A percentile compares a stretch with the other conserved stretches of the same genome.
phyloP scores from a whole-genome alignment of 2,797 vertebrate genomes.

The Tenualosa ilisha region DNA sequence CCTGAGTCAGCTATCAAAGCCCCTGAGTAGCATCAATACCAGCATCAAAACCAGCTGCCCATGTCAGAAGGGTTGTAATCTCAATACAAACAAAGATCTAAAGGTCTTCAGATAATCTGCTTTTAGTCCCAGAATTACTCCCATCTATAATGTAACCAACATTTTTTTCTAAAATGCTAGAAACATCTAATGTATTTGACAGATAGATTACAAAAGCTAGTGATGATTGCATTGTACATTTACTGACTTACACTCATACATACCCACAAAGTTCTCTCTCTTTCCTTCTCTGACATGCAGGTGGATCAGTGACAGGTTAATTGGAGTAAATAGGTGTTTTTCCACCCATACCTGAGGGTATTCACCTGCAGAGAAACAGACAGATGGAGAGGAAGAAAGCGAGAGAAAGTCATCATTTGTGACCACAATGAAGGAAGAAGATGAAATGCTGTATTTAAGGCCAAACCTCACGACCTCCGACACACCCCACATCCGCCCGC shows the following conservation, averaged over 20 bases:
- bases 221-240: neutral
- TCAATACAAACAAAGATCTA: no score
- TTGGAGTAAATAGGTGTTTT: slow-evolving; percentile 72
- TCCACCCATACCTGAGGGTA: slow-evolving; percentile 72
- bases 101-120: no score
- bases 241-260: slow-evolving; percentile 1
- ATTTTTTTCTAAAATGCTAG: no score
- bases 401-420: neutral
- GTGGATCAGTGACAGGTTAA: slow-evolving; percentile 69
- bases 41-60: no score
- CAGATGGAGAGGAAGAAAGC: neutral
- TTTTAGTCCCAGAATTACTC: no score
- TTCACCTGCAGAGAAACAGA: slow-evolving; percentile 73
- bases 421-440: neutral
- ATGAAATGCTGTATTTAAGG: slow-evolving; percentile 8
- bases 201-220: neutral
- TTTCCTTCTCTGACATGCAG: neutral
- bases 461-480: neutral
- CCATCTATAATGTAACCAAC: no score
- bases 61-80: no score
- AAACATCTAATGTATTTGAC: neutral
- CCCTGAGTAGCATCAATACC: no score
- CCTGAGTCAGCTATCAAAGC: neutral
- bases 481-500: neutral
- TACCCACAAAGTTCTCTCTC: neutral